Base-by-base conservation (phyloP, 2,113 vertebrate species). In the Fulica atra region DNA sequence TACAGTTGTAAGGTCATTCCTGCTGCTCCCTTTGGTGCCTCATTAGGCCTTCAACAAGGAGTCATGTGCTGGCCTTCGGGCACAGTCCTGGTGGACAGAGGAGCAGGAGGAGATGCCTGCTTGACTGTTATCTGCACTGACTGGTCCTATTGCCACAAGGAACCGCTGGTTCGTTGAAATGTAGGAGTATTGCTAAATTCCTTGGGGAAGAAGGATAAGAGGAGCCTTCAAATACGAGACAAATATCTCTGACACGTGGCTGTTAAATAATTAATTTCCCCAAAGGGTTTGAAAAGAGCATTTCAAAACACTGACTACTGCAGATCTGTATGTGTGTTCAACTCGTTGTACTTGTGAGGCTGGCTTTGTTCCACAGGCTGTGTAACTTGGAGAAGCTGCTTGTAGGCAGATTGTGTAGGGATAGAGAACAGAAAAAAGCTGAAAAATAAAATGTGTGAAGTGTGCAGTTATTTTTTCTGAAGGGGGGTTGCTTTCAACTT, bases 211-310 rank as follows among this genome's bases (percentile, higher is more conserved):
- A 74, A 74, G 48, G 17, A 13, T 88, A 68, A 96, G 76, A 83
- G 69, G 40, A 96, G 44, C 56, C 80, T 90, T 94, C 80, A 93
- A 72, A 92, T 65, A 16, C 65, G 77, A 94, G 80, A 86, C 88
- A 92, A 93, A 92, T 88, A 70, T 71, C 83, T 80, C 70, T 81
- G 77, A 64, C 72, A 72, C 2, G 1, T 92, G 90, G 69, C 76
- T 94, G 72, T 90, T 96, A 92, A 94, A 90, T 94, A 96, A 96
- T 93, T 90, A 92, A 94, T 96, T 95, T 94, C 53, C 82, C 65
- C 61, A 81, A 74, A 61, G 60, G 80, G 15, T 88, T 90, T 86
- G 57, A 61, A 95, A 93, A 88, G 88, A 90, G 44, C 61, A 26
- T 91, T 94, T 96, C 69, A 82, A 81, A 86, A 48, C 89, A 82